Base-by-base conservation (phyloP, 2,888 invertebrate genomes). In the Zaprionus obscuricornis region DNA sequence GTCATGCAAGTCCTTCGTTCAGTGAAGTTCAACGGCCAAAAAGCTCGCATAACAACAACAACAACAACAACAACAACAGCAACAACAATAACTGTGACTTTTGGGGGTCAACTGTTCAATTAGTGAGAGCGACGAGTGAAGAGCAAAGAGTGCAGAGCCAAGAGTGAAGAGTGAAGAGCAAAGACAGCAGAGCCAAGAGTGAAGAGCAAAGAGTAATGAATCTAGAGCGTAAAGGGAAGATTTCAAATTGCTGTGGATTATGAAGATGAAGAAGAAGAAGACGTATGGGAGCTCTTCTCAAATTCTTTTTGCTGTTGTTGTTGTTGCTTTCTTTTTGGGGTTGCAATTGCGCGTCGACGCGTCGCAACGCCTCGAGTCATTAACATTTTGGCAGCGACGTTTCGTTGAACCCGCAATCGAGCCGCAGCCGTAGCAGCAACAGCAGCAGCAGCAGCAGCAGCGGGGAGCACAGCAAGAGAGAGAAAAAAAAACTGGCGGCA, bases 331-430 rank as follows among this genome's bases (percentile, higher is more conserved):
- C 70, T 31, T 27, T 46, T 31, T 43, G 22, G 65, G 58, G 67
- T 58, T 70, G 62, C 51, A 65, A 70, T 55, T 66, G 66, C 59
- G 60, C 63, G 43, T 40, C 49, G 31, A 14, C 45, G 46, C 17
- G n/a, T 31, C 33, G 34, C 46, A n/a, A 33, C 51, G 50, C 31
- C n/a, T 22, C 50, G 50, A 55, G 68, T 71, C 68, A 68, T 68
- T 68, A 68, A 71, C 68, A 68, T 68, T 68, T 68, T 51, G 66
- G 66, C 70, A 65, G 71, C 71, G 13, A 51, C 26, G 71, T 40
- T 59, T 59, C 68, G 43, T 68, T 68, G 68, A 68, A 68, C 68
- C 66, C 55, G 29, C n/a, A n/a, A n/a, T n/a, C n/a, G n/a, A n/a
- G n/a, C n/a, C n/a, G n/a, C n/a, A 51, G 50, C 55, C 49, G 39